phyloP scores from a whole-genome alignment of 2,113 vertebrate species.

The Pavo muticus region DNA sequence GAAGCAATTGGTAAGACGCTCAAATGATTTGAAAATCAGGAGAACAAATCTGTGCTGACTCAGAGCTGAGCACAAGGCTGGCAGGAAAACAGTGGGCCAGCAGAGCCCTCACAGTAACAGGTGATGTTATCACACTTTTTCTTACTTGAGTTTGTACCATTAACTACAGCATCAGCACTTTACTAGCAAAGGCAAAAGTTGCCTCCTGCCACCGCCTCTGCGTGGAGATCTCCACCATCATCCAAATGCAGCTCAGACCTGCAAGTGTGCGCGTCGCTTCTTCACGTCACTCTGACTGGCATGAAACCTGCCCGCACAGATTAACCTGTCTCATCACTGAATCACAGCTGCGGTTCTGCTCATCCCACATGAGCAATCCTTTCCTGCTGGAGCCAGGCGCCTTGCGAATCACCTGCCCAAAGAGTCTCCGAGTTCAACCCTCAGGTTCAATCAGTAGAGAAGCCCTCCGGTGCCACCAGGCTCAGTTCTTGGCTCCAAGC shows the following conservation, averaged over 20 bases:
- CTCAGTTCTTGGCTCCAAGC: neutral
- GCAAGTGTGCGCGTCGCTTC: accelerated
- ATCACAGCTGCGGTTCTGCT: neutral
- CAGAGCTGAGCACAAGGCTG: neutral
- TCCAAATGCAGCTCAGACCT: accelerated
- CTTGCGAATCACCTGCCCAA: neutral
- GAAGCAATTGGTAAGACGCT: neutral
- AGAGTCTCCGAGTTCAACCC: neutral
- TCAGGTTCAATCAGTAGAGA: neutral
- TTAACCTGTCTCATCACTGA: neutral
- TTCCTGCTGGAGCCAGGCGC: accelerated
- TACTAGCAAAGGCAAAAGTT: neutral
- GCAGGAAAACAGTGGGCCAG: neutral
- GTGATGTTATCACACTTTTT: neutral
- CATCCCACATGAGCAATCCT: neutral
- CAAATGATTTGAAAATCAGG: accelerated
- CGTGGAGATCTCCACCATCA: neutral
- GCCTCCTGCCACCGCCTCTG: neutral
- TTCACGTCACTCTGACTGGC: neutral
- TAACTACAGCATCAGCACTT: neutral
- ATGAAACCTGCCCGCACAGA: neutral
- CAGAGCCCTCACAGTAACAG: neutral
- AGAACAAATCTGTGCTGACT: neutral
- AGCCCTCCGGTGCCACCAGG: neutral
- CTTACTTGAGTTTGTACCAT: neutral